Base-by-base conservation (phyloP, 2,888 invertebrate genomes). In the Drosophila kambysellisi region DNA sequence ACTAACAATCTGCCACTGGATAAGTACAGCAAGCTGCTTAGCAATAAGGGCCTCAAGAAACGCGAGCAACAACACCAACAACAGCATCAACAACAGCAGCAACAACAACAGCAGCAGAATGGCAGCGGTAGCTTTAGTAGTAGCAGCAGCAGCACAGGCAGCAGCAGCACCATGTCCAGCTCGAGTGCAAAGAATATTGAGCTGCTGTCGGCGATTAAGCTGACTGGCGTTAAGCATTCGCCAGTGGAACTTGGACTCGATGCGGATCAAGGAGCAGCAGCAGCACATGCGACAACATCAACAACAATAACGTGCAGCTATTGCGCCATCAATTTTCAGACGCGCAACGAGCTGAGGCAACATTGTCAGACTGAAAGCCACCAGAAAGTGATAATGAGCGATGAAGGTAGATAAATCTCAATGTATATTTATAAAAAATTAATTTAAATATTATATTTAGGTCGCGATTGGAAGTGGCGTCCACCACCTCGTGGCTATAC, bases 401-500 rank as follows among this genome's bases (percentile, higher is more conserved):
- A 96, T 92, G 95, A 95, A 91, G 95, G 94, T 25, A 25, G 25
- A 25, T 3, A 25, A 25, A 25, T 25, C 25, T 25, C 3, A 25
- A 25, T 25, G 25, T 25, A 25, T 25, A 25, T 25, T 25, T 25
- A 25, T 25, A 25, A 25, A 25, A 25, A 25, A 25, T 25, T 25
- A 25, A 25, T 25, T 25, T 25, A 25, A 25, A 25, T 25, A 25
- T 25, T 25, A 25, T 25, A 25, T 25, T 25, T 25, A 93, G 93
- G 94, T n/a, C 94, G 95, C 37, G 95, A 95, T 83, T 95, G 95
- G 95, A 94, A 94, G 82, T 95, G 95, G 94, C 93, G 96, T 54
- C 95, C 95, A 9, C 96, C 96, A 43, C 96, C 96, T 32, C 93
- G 96, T 67, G 96, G 96, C 7, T 94, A 95, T 74, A 95, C 95